Evolutionary conservation across 1,140 invertebrate genomes (phyloP).

Genomic region (Prorops nasuta): DNA sequence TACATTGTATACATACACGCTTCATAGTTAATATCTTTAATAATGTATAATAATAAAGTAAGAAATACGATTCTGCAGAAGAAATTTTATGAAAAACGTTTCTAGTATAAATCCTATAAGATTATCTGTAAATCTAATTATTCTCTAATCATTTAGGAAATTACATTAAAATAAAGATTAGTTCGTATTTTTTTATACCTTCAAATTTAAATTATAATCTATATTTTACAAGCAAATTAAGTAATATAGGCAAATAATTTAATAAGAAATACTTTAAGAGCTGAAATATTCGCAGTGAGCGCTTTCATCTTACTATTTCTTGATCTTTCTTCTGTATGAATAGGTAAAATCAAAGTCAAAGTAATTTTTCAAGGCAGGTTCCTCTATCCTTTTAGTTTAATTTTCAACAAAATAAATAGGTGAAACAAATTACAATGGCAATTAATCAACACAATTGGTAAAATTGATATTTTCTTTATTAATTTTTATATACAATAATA

Average conservation of each 20-base stretch:
- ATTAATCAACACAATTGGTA: no score
- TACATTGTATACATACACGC: not conserved
- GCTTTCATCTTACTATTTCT: no score
- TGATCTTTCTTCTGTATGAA: not conserved
- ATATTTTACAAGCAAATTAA: not conserved
- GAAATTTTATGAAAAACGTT: not conserved
- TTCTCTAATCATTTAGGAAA: not conserved
- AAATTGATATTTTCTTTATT: no score
- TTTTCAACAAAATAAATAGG: no score
- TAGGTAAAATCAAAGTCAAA: not conserved
- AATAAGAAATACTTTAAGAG: not conserved
- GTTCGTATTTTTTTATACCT: not conserved
- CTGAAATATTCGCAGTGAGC: no score
- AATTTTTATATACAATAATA: no score
- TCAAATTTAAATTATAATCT: not conserved
- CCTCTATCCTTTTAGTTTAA: no score
- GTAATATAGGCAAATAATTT: not conserved
- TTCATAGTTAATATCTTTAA: no score
- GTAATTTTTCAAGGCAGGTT: not conserved
- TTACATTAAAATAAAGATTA: not conserved
- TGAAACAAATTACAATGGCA: no score
- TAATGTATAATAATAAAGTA: no score
- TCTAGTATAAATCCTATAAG: not conserved
- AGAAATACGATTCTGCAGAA: not conserved
- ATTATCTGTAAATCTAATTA: not conserved